Percentiles rank a stretch among this genome's conserved stretches.
Evolutionary conservation across 2,113 vertebrate species (phyloP).

Genomic region (Leptobrachium leishanense): DNA sequence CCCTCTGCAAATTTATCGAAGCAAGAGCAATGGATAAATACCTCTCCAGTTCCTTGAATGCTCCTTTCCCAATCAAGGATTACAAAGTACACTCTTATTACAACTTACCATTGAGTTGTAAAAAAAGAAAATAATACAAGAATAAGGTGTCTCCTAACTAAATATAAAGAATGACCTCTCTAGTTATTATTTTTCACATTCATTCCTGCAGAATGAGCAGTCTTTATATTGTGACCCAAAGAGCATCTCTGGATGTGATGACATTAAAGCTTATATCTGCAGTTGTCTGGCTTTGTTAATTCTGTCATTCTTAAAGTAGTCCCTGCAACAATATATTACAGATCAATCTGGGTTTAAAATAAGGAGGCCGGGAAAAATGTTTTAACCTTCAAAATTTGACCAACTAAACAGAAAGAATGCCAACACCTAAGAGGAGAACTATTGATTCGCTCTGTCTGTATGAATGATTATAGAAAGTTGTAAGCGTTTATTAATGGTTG

Average conservation of each 20-base stretch:
- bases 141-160: neutral
- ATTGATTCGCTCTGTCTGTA: constrained; percentile 50
- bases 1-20: neutral
- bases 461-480: neutral
- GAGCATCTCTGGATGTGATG: neutral
- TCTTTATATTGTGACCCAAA: neutral
- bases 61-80: neutral
- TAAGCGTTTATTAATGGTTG: constrained; percentile 43
- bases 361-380: neutral
- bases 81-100: neutral
- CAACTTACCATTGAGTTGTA: neutral
- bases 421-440: constrained; percentile 54
- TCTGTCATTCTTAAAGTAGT: neutral
- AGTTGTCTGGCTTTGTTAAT: neutral
- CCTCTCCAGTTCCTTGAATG: accelerated
- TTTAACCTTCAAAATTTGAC: constrained; percentile 48
- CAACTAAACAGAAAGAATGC: constrained; percentile 36
- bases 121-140: neutral
- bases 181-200: neutral
- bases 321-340: neutral
- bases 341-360: neutral
- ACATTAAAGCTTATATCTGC: constrained; percentile 9
- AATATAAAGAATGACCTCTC: too few relatives aligned
- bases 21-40: neutral
- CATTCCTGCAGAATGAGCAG: neutral